Conservation (phyloP, 2,113 vertebrate species). For the Lophotis ruficrista region DNA sequence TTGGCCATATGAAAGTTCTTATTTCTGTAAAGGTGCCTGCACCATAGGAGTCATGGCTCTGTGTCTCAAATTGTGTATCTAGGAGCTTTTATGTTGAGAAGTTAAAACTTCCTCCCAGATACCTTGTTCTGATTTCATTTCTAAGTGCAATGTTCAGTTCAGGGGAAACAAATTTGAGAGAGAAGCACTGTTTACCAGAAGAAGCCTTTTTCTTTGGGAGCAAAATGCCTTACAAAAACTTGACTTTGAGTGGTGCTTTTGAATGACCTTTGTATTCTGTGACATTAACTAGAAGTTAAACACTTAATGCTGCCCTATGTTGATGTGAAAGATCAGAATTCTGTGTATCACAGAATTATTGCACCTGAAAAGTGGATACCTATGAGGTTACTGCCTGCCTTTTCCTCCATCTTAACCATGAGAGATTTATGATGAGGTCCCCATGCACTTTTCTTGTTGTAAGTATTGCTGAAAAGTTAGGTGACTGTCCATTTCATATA, state of each 20-base stretch:
- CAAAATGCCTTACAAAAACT: background rate
- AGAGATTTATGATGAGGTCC: background rate
- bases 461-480: background rate
- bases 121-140: background rate
- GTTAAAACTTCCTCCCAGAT: background rate
- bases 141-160: background rate
- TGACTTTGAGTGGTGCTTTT: background rate
- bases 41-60: background rate
- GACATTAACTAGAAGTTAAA: background rate
- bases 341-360: background rate
- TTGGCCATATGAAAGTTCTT: background rate
- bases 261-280: background rate
- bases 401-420: background rate
- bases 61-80: background rate
- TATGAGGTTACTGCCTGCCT: background rate
- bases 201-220: background rate
- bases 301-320: background rate
- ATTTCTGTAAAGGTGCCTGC: background rate
- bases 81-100: background rate
- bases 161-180: background rate
- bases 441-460: accelerated
- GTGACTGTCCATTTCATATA: background rate
- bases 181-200: background rate
- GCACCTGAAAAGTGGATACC: background rate
- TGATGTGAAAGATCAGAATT: background rate